Evolutionary conservation across 2,797 vertebrate genomes (phyloP).

Genomic region (Xenopus petersii): DNA sequence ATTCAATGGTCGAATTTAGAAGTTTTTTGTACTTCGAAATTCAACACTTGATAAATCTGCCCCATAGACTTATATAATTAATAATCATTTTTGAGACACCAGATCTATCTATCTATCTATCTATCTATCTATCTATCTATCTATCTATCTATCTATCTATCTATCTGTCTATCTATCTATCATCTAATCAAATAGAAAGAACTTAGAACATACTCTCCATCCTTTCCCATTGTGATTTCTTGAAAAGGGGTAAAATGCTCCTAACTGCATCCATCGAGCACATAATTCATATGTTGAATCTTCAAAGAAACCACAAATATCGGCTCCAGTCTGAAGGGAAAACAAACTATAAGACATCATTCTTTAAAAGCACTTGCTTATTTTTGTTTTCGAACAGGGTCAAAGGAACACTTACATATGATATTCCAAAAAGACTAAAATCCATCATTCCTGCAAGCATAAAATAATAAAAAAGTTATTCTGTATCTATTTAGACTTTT

Average conservation of each 20-base stretch:
- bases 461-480: background rate
- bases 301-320: constrained; percentile 88
- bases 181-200: no score
- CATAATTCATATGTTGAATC: constrained; percentile 81
- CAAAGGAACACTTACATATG: constrained; percentile 62
- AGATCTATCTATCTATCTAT: no score
- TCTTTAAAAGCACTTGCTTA: background rate
- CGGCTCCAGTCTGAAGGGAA: constrained; percentile 81
- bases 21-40: no score
- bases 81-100: no score
- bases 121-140: no score
- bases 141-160: no score
- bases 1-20: no score
- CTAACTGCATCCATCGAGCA: constrained; percentile 88
- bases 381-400: background rate
- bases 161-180: no score
- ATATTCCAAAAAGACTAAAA: constrained; percentile 90
- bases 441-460: constrained; percentile 84
- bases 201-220: constrained; percentile 62
- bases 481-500: background rate
- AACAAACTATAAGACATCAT: background rate
- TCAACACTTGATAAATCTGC: no score
- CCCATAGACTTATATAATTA: no score
- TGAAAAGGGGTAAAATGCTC: constrained; percentile 90
- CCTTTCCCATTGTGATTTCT: constrained; percentile 84